These are phyloP conservation scores for Eulithis prunata DNA, from an alignment of 2,888 invertebrate genomes.

Conservation along the genomic window DNA sequence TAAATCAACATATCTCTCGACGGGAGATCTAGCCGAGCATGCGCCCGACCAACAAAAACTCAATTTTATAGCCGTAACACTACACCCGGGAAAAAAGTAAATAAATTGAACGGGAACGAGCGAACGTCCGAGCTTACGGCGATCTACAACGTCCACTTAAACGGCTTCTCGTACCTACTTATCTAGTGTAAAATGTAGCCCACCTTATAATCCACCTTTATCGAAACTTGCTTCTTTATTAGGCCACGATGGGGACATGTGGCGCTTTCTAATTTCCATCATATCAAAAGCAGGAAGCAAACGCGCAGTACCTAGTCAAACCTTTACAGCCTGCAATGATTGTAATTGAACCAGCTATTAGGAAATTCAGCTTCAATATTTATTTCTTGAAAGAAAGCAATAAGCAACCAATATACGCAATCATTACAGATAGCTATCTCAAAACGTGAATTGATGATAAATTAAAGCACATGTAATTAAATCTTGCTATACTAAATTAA, in stretches of 20 bases:
- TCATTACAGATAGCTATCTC: constrained; percentile 27
- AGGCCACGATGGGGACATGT: constrained; percentile 23
- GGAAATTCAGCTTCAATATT: constrained; percentile 3
- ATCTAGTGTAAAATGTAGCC: constrained; percentile 43
- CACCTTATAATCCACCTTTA: constrained; percentile 36
- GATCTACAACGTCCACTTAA: constrained; percentile 54
- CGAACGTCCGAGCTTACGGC: constrained; percentile 64
- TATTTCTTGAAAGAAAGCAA: constrained; percentile 10
- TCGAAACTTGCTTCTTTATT: constrained; percentile 39
- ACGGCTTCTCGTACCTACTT: constrained; percentile 49
- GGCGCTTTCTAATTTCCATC: constrained; percentile 33
- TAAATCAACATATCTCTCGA: constrained; percentile 84
- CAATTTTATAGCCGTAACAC: constrained; percentile 80
- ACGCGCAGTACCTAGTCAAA: not conserved
- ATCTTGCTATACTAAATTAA: constrained; percentile 42
- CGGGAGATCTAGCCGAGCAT: constrained; percentile 80
- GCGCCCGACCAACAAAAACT: constrained; percentile 79
- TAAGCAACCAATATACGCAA: constrained; percentile 23
- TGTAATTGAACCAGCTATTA: constrained; percentile 13
- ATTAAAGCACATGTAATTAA: constrained; percentile 30
- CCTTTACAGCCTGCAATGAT: not conserved
- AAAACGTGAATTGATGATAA: constrained; percentile 26
- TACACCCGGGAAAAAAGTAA: constrained; percentile 78
- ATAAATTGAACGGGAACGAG: constrained; percentile 76
- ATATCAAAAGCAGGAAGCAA: constrained; percentile 16